A percentile compares a stretch with the other conserved stretches of the same genome.
Conservation (phyloP, 2,113 vertebrate genomes). For the Mobula birostris region DNA sequence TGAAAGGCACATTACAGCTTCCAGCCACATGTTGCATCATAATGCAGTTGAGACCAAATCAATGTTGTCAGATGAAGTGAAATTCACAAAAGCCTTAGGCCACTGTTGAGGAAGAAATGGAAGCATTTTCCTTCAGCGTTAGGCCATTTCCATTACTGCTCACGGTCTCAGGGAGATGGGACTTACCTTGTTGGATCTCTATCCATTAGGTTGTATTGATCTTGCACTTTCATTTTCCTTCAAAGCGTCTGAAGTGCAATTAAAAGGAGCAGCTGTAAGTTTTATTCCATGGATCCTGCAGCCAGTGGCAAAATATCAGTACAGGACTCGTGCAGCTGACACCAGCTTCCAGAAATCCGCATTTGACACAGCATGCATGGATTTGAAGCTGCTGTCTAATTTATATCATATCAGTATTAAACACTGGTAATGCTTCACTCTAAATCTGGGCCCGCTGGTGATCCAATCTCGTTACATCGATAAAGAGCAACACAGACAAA, state of each 20-base stretch:
- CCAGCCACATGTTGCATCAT: background rate
- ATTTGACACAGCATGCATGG: background rate
- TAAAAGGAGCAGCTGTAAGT: background rate
- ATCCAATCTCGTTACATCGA: background rate
- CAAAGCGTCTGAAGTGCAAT: background rate
- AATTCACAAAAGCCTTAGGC: background rate
- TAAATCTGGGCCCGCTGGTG: background rate
- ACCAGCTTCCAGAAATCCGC: too few relatives aligned
- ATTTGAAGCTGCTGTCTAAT: background rate
- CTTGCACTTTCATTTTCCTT: background rate
- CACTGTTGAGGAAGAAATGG: background rate
- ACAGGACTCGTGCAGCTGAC: too few relatives aligned
- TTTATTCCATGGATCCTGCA: background rate
- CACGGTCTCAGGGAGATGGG: background rate
- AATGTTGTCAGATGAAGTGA: background rate
- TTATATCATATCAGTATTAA: background rate
- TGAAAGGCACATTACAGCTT: background rate
- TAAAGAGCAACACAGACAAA: background rate
- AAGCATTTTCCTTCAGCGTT: background rate
- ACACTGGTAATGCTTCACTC: background rate
- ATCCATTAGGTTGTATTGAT: background rate
- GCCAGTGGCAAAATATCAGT: too few relatives aligned
- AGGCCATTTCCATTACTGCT: background rate
- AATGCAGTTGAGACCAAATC: background rate
- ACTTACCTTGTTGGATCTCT: too few relatives aligned